Evolutionary conservation across 2,888 invertebrate species (phyloP), one percentile per base, ranked within the genome.

Genomic region (Hedya salicella): DNA sequence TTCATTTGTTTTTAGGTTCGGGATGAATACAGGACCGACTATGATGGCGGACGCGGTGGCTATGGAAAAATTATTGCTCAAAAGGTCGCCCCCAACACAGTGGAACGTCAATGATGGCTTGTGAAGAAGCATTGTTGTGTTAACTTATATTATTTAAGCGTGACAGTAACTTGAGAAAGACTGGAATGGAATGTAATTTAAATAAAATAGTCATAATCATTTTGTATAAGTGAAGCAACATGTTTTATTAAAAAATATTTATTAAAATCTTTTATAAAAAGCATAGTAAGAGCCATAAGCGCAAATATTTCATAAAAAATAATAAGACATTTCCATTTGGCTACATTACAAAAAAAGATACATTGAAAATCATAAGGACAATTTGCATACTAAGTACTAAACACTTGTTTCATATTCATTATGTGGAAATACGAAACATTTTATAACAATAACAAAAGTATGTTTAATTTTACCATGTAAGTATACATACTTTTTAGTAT

Each of bases 1-100:
- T 36, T 11, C 36, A 9, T 8, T 48, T 42, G 21, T 9, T 89
- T 87, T 42, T 83, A 97, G 97, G 97, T 99, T 3, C 95, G 99
- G 77, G 99, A 99, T 83, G 99, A 99, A 92, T 99, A 99, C 83
- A 94, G 99, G 82, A 98, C 97, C 70, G 99, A 99, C 83, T 99
- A 96, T 89, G 99, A 99, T 86, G 95, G 96, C 39, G 99, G 99
- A 0, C 93, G 99, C 85, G 99, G 99, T 56, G 99, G 99, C 16
- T 99, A 98, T 89, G 99, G 99, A 32, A 98, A 98, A 91, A 95
- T 98, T 69, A 95, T 98, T 72, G 96, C 96, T 70, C 97, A 97
- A 82, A 97, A 97, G 91, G 94, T 96, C 62, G 94, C 89, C 3
- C 94, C 94, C 1, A 94, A 94, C 70, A 94, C 94, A 9, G 77